Conservation (phyloP, 2,888 invertebrate genomes). For the Xestia rhomboidea region DNA sequence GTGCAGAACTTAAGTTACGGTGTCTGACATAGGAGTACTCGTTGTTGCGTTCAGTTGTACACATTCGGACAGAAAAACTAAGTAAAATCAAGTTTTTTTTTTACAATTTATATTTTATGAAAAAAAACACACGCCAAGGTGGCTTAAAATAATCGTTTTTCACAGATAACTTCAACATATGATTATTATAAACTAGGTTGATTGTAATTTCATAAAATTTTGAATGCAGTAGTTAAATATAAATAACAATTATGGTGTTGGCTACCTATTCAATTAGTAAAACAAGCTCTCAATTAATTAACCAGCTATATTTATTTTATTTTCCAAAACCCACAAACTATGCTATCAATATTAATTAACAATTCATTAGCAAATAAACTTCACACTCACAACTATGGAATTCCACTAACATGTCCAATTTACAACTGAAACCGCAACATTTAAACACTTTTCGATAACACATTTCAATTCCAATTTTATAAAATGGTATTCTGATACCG, state of each 20-base stretch:
- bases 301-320: conserved; percentile 19
- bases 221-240: neutral
- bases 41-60: conserved; percentile 43
- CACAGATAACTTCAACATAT: neutral
- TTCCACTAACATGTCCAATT: conserved; percentile 27
- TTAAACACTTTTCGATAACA: conserved; percentile 47
- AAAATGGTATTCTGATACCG: conserved; percentile 67
- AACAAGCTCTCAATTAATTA: conserved; percentile 19
- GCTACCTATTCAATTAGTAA: neutral
- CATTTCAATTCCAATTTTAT: conserved; percentile 69
- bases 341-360: conserved; percentile 37
- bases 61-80: conserved; percentile 44
- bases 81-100: conserved; percentile 13
- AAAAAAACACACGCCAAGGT: neutral
- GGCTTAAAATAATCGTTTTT: neutral
- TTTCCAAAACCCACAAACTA: conserved; percentile 21
- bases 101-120: neutral
- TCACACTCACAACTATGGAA: conserved; percentile 15
- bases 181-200: neutral
- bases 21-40: conserved; percentile 59
- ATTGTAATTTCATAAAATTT: neutral
- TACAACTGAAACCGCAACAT: conserved; percentile 34
- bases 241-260: neutral
- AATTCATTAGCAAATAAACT: conserved; percentile 30
- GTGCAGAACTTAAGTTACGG: conserved; percentile 80